Conservation (phyloP, 1,140 invertebrate species). For the Propsilocerus akamusi region DNA sequence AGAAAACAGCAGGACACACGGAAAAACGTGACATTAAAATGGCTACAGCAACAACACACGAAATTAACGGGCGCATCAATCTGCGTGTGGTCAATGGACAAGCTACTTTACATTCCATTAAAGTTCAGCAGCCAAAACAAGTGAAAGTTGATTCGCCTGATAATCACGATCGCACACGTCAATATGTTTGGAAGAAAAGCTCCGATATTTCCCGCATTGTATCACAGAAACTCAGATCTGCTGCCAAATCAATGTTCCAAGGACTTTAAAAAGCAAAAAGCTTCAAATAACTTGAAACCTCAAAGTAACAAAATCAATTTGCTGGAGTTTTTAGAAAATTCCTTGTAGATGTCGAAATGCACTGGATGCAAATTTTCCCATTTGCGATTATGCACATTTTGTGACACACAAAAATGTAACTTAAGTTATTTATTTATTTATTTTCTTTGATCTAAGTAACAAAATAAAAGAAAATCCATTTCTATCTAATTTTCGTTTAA, state of each 20-base stretch:
- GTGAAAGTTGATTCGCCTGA: slow-evolving; percentile 60
- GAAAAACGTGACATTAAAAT: slow-evolving; percentile 56
- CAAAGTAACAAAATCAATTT: background rate
- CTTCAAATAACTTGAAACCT: background rate
- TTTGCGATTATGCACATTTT: too few species aligned
- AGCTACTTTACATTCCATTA: slow-evolving; percentile 60
- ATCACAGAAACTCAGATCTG: slow-evolving; percentile 54
- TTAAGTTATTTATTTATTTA: slow-evolving; percentile 4
- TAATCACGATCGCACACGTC: slow-evolving; percentile 62
- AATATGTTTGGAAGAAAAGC: slow-evolving; percentile 62
- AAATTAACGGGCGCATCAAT: slow-evolving; percentile 62
- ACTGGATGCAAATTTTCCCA: too few species aligned
- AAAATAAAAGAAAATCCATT: too few species aligned
- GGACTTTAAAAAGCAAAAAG: slow-evolving; percentile 22
- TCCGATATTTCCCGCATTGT: slow-evolving; percentile 64
- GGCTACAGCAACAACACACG: slow-evolving; percentile 64
- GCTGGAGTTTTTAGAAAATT: background rate
- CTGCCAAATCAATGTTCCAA: slow-evolving; percentile 57
- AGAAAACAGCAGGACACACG: slow-evolving; percentile 65
- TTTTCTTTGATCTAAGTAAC: too few species aligned
- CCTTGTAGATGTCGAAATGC: too few species aligned
- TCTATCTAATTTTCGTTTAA: too few species aligned
- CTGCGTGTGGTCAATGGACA: slow-evolving; percentile 54
- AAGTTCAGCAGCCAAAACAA: slow-evolving; percentile 68
- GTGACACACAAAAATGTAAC: background rate